Percentiles rank a stretch among this genome's conserved stretches.
phyloP scores from a whole-genome alignment of 2,797 vertebrate genomes.

The Saxicola maurus region DNA sequence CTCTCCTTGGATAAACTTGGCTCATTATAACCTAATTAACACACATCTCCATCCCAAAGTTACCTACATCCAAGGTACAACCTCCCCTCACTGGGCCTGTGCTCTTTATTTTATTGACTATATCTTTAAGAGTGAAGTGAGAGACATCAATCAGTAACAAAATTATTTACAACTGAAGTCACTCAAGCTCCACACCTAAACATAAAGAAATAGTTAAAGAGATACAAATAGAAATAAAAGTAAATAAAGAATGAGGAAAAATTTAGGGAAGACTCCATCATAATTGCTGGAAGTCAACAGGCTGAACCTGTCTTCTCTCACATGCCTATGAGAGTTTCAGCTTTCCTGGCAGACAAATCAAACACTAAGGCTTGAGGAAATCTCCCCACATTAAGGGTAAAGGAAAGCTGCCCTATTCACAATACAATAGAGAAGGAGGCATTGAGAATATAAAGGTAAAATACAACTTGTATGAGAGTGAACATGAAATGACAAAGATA shows the following conservation, averaged over 20 bases:
- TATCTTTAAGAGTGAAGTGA: neutral
- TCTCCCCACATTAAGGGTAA: neutral
- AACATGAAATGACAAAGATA: neutral
- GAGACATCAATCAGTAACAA: neutral
- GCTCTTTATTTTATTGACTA: neutral
- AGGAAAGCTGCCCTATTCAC: neutral
- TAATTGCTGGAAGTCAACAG: neutral
- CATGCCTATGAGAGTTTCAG: neutral
- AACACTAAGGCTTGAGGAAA: neutral
- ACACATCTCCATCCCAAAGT: neutral
- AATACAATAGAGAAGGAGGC: neutral
- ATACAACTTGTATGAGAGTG: neutral
- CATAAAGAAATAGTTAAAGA: neutral
- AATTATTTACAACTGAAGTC: neutral
- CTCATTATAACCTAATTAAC: neutral
- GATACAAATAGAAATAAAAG: neutral
- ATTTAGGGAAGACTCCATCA: neutral
- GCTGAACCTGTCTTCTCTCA: neutral
- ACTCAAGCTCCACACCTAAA: neutral
- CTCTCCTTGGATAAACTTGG: neutral
- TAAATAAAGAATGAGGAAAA: neutral
- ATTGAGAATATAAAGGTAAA: neutral
- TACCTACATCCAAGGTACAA: neutral
- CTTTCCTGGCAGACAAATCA: neutral
- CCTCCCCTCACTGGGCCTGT: neutral